These are phyloP conservation scores for Agrypnia vestita DNA, from an alignment of 1,140 invertebrate species.

Conservation along the genomic window DNA sequence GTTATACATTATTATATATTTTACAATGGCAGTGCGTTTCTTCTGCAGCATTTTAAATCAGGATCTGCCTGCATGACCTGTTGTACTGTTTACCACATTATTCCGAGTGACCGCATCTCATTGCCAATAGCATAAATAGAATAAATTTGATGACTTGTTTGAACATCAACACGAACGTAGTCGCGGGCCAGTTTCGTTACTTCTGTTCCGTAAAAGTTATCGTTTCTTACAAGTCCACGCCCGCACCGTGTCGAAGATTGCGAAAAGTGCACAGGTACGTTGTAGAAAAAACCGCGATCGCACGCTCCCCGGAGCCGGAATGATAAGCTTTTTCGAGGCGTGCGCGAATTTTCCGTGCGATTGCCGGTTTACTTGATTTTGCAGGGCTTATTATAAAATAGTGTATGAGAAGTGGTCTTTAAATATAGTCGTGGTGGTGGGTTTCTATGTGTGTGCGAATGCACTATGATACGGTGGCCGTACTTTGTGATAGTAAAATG, in stretches of 20 bases:
- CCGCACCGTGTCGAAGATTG: background rate
- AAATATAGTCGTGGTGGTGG: background rate
- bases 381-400: slow-evolving; percentile 39
- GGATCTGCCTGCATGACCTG: too few species aligned
- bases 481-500: background rate
- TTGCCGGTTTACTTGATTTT: slow-evolving; percentile 17
- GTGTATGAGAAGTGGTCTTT: slow-evolving; percentile 28
- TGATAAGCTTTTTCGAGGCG: background rate
- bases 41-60: too few species aligned
- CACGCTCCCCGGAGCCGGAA: background rate
- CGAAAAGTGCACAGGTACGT: background rate
- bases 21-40: too few species aligned
- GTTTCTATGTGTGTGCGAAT: slow-evolving; percentile 14
- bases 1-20: too few species aligned
- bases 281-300: background rate
- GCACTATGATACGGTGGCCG: slow-evolving; percentile 14
- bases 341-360: slow-evolving; percentile 8
- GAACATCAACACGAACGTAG: slow-evolving; percentile 1
- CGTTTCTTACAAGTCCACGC: slow-evolving; percentile 8
- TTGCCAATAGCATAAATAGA: slow-evolving; percentile 1
- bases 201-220: slow-evolving; percentile 12
- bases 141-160: slow-evolving; percentile 11
- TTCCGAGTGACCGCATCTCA: slow-evolving; percentile 1
- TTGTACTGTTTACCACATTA: too few species aligned
- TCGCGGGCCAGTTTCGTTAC: slow-evolving; percentile 5